These are phyloP conservation scores for Acrocephalus scirpaceus DNA, from an alignment of 2,797 vertebrate species.

Conservation along the genomic window DNA sequence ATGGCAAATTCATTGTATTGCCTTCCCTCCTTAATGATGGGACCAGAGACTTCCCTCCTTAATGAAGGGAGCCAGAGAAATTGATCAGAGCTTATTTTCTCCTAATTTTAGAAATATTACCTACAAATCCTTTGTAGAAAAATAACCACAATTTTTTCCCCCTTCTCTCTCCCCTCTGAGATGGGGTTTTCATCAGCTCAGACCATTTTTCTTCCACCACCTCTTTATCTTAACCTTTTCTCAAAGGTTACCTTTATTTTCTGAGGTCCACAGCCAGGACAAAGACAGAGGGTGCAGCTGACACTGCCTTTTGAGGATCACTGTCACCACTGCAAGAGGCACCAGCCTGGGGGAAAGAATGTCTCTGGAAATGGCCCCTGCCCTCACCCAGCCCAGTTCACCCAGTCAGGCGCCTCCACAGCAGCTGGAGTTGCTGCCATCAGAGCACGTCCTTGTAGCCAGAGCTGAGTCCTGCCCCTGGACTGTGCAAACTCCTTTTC, in stretches of 20 bases:
- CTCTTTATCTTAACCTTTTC: background rate
- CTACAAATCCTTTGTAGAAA: slow-evolving; percentile 43
- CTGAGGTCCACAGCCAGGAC: background rate
- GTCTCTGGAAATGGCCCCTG: background rate
- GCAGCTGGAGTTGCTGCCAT: background rate
- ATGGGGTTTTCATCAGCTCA: background rate
- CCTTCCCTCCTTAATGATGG: slow-evolving; percentile 68
- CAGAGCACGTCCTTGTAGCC: background rate
- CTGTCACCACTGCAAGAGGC: background rate
- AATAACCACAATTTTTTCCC: background rate
- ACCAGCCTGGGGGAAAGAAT: background rate
- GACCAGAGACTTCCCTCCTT: slow-evolving; percentile 46
- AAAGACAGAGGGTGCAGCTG: background rate
- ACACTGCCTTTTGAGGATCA: background rate
- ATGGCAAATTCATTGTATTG: slow-evolving; percentile 57
- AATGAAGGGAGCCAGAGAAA: slow-evolving; percentile 53
- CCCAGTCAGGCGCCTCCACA: background rate
- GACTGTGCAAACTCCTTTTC: background rate
- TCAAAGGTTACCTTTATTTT: background rate
- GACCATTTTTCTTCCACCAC: background rate
- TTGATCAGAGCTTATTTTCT: slow-evolving; percentile 30
- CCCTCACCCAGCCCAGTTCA: background rate
- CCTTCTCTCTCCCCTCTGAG: background rate
- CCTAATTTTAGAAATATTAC: slow-evolving; percentile 59
- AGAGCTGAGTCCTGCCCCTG: background rate